These are phyloP conservation scores for Aspidoscelis tigris DNA, from an alignment of 2,113 vertebrate genomes.

Conservation along the genomic window DNA sequence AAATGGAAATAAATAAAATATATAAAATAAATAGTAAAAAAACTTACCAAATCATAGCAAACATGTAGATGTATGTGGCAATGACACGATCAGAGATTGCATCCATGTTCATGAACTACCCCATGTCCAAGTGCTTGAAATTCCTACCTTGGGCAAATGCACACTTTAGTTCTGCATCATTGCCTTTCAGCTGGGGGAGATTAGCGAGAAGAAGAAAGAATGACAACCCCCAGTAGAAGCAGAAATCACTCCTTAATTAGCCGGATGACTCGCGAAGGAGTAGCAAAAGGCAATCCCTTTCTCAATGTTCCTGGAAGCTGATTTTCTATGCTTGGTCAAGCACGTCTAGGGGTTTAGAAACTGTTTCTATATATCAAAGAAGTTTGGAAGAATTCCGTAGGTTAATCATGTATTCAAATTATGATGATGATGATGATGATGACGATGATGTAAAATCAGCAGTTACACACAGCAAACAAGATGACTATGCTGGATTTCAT, in stretches of 20 bases:
- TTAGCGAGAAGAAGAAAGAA: background rate
- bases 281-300: background rate
- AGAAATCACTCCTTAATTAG: background rate
- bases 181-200: background rate
- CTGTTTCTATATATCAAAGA: background rate
- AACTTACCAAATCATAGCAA: no score
- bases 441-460: no score
- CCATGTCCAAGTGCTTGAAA: no score
- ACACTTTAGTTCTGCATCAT: background rate
- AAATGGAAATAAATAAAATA: no score
- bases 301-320: background rate
- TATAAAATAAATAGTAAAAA: no score
- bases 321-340: background rate
- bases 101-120: no score
- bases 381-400: background rate
- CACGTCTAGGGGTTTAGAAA: fast-evolving
- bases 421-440: no score
- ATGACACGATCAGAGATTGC: no score
- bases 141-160: no score
- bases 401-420: background rate
- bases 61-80: no score
- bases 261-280: background rate
- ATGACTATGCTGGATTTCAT: no score
- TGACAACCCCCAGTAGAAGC: background rate
- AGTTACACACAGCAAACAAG: no score